phyloP scores from a whole-genome alignment of 2,797 vertebrate genomes.

The Acanthornis magna region DNA sequence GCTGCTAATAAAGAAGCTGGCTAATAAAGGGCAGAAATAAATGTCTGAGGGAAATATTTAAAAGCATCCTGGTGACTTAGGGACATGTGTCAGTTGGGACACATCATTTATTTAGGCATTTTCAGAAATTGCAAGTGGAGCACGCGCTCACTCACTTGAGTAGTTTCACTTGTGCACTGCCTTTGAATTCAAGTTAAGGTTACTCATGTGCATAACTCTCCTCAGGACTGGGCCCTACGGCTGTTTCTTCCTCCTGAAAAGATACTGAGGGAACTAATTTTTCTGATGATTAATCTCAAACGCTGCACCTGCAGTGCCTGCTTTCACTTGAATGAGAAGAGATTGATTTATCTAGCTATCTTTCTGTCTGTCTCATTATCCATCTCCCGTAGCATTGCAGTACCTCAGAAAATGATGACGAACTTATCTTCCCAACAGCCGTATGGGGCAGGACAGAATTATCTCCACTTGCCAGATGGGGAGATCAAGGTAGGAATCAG shows the following conservation, averaged over 20 bases:
- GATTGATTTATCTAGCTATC: slow-evolving; percentile 67
- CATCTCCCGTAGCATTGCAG: slow-evolving; percentile 25
- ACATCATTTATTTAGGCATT: slow-evolving; percentile 22
- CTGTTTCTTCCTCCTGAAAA: slow-evolving; percentile 48
- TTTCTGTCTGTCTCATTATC: slow-evolving; percentile 61
- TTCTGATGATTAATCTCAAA: slow-evolving; percentile 65
- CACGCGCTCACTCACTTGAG: neutral
- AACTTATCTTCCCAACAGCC: slow-evolving; percentile 18
- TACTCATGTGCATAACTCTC: slow-evolving; percentile 42
- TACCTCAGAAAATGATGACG: slow-evolving; percentile 6
- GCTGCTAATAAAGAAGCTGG: neutral
- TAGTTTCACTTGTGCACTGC: neutral
- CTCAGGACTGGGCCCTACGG: slow-evolving; percentile 30
- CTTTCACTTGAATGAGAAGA: slow-evolving; percentile 50
- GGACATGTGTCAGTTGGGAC: neutral
- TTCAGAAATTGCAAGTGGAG: neutral
- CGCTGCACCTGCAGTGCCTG: slow-evolving; percentile 51
- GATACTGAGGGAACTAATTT: slow-evolving; percentile 60
- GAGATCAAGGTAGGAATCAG: slow-evolving; percentile 23
- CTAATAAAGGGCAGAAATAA: neutral
- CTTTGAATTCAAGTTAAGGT: slow-evolving; percentile 27
- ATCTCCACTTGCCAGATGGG: slow-evolving; percentile 32
- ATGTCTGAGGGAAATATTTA: neutral
- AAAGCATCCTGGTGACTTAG: neutral
- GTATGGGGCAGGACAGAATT: neutral